phyloP scores from a whole-genome alignment of 2,888 invertebrate genomes.

The Hypomecis atomaria region DNA sequence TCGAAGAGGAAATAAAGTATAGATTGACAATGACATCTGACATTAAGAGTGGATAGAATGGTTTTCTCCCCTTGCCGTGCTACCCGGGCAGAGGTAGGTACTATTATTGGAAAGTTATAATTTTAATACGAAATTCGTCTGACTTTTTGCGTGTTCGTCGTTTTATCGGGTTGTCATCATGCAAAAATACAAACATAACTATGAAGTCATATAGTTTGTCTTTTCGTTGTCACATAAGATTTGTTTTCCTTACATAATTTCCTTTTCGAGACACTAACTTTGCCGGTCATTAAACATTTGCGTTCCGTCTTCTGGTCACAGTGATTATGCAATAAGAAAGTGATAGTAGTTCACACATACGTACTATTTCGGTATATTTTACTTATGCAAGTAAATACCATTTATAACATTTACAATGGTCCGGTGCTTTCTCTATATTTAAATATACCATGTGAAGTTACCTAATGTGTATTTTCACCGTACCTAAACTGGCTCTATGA shows the following conservation, averaged over 20 bases:
- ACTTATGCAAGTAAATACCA: constrained; percentile 61
- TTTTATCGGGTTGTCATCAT: too few relatives aligned
- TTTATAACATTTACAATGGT: constrained; percentile 52
- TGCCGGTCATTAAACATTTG: constrained; percentile 39
- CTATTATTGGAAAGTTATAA: too few relatives aligned
- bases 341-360: constrained; percentile 58
- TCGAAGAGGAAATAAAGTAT: too few relatives aligned
- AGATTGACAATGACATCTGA: too few relatives aligned
- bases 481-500: neutral
- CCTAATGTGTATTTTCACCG: constrained; percentile 18
- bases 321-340: constrained; percentile 66
- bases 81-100: too few relatives aligned
- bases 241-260: constrained; percentile 31
- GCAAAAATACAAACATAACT: too few relatives aligned
- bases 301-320: constrained; percentile 44
- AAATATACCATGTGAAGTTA: constrained; percentile 29
- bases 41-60: too few relatives aligned
- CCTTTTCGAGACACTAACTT: constrained; percentile 31
- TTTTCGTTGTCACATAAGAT: constrained; percentile 15
- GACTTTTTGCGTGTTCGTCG: too few relatives aligned
- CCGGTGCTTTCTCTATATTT: constrained; percentile 57
- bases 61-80: too few relatives aligned
- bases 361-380: constrained; percentile 54
- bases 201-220: neutral
- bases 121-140: too few relatives aligned